phyloP scores from a whole-genome alignment of 2,113 vertebrate genomes.

The Lepisosteus osseus region DNA sequence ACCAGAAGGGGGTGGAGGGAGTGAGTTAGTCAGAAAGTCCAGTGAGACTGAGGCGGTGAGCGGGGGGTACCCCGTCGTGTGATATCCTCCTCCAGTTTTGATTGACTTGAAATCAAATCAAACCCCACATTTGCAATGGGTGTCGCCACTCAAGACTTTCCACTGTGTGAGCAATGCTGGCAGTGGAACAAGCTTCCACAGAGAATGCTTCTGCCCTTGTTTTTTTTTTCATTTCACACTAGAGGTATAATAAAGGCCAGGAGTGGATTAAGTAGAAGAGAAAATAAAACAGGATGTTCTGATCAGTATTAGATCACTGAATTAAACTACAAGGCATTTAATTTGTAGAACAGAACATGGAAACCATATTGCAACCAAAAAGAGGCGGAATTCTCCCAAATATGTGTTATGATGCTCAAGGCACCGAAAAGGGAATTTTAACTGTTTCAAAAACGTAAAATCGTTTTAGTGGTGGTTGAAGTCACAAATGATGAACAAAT shows the following conservation, averaged over 20 bases:
- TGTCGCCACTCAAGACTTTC: not conserved
- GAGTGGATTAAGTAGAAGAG: too few species aligned
- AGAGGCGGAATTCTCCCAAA: too few species aligned
- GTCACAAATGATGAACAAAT: too few species aligned
- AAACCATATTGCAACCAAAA: too few species aligned
- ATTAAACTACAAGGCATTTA: too few species aligned
- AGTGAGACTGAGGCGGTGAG: not conserved
- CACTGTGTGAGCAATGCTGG: not conserved
- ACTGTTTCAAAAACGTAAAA: too few species aligned
- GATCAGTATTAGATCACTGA: too few species aligned
- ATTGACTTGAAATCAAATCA: not conserved
- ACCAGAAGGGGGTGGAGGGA: not conserved
- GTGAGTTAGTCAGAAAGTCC: not conserved
- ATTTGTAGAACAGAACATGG: too few species aligned
- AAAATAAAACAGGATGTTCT: too few species aligned
- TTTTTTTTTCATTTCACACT: not conserved
- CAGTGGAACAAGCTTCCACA: not conserved
- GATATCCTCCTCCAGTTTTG: not conserved
- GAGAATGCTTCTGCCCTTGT: not conserved
- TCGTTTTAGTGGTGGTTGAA: too few species aligned
- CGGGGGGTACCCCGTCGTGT: not conserved
- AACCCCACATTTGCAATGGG: not conserved
- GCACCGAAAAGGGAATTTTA: too few species aligned
- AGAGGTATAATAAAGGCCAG: not conserved
- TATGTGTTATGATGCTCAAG: too few species aligned